Evolutionary conservation across 2,888 invertebrate genomes (phyloP).

Genomic region (Dusona sp.): DNA sequence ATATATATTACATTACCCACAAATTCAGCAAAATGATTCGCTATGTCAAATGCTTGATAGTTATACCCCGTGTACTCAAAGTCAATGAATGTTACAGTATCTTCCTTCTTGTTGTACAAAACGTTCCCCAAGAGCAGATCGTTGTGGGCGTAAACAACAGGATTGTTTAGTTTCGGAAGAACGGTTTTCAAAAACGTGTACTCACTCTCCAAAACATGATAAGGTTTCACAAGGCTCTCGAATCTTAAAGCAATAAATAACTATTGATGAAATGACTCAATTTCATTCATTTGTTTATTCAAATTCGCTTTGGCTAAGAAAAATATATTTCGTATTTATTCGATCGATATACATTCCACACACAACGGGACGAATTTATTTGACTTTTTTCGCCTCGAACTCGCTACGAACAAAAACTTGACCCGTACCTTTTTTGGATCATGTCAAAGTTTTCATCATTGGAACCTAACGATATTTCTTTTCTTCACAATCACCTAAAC

Average conservation of each 20-base stretch:
- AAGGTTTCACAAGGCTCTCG: slow-evolving; percentile 88
- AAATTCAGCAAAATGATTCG: slow-evolving; percentile 99
- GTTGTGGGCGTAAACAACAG: slow-evolving; percentile 98
- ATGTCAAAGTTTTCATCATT: not conserved
- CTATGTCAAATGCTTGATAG: slow-evolving; percentile 98
- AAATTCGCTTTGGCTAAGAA: too few species aligned
- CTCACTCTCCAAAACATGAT: slow-evolving; percentile 89
- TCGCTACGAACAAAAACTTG: too few species aligned
- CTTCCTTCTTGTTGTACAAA: slow-evolving; percentile 90
- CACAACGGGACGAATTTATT: not conserved
- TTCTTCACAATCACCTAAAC: not conserved
- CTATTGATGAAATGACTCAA: not conserved
- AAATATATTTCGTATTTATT: not conserved
- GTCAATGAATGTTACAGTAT: slow-evolving; percentile 95
- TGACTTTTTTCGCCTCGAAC: not conserved
- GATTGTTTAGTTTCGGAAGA: slow-evolving; percentile 89
- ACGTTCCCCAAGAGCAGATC: slow-evolving; percentile 98
- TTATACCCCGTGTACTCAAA: slow-evolving; percentile 98
- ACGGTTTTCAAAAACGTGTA: slow-evolving; percentile 88
- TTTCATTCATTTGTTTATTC: not conserved
- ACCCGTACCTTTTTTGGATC: too few species aligned
- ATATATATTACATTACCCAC: slow-evolving; percentile 88
- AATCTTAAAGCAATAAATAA: slow-evolving; percentile 86
- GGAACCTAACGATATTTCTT: not conserved
- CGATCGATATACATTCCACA: not conserved